Conservation (phyloP, 2,888 invertebrate species). For the Hemicrepidius hirtus region DNA sequence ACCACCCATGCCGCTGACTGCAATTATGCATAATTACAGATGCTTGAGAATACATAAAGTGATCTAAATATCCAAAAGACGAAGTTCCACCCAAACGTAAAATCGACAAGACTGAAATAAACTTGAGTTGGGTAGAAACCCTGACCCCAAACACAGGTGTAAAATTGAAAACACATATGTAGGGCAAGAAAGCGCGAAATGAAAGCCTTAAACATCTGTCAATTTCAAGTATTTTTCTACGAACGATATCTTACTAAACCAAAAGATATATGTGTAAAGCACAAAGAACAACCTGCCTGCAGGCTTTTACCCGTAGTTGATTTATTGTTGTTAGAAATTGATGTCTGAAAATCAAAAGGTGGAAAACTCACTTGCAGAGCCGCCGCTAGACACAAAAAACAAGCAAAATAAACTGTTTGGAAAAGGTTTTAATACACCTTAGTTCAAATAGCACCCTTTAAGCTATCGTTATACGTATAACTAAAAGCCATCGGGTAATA, state of each 20-base stretch:
- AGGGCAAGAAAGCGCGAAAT: constrained; percentile 8
- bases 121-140: not conserved
- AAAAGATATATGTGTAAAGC: constrained; percentile 22
- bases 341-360: constrained; percentile 8
- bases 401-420: constrained; percentile 1
- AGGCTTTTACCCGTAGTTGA: constrained; percentile 10
- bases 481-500: not conserved
- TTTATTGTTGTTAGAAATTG: constrained; percentile 18
- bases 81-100: not conserved
- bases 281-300: constrained; percentile 9
- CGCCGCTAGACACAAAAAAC: not conserved
- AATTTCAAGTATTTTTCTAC: constrained; percentile 2
- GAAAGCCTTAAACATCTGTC: constrained; percentile 16
- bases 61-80: not conserved
- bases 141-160: constrained; percentile 4
- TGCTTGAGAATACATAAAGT: not conserved
- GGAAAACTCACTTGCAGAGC: not conserved
- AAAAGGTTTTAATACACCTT: constrained; percentile 21
- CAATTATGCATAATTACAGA: too few species aligned
- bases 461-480: not conserved
- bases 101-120: not conserved
- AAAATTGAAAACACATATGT: constrained; percentile 10
- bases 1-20: too few species aligned
- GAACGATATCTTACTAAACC: constrained; percentile 1
- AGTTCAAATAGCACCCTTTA: constrained; percentile 1